Base-by-base conservation (phyloP, 1,140 invertebrate species). In the Telenomus remus region DNA sequence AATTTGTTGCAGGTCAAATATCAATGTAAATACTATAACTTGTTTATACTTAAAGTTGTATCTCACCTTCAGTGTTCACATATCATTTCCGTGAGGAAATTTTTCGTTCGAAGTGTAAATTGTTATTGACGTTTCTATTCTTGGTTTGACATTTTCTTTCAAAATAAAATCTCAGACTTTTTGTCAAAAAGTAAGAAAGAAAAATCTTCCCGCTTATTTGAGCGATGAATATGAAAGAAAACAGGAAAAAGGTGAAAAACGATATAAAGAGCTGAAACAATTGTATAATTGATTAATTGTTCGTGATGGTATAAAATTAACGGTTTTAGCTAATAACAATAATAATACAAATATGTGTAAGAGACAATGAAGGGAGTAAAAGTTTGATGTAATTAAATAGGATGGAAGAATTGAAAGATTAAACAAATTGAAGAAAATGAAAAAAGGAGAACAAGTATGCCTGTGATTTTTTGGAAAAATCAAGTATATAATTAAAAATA, bases 241-340 rank as follows among this genome's bases (percentile, higher is more conserved):
- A 42, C 68, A 47, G 10, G 15, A 73, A 50, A 47, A 12, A 54
- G n/a, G 1, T 7, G 46, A 57, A 72, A 71, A 57, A 63, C 19
- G 19, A 27, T 27, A 27, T 6, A 27, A 27, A 27, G 9, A 39
- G 37, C 9, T n/a, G 9, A 11, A 11, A 50, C 53, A 60, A 56
- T 49, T 76, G 57, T 76, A 63, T 78, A 69, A 65, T 47, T 64
- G 47, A 77, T 78, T 64, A 72, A 78, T 15, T 78, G 69, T 78
- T 78, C 69, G 69, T 72, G 75, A 78, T 73, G 59, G 73, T 78
- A 76, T 75, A 72, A 77, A 77, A 27, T 76, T 76, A 70, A 76
- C 71, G 57, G 50, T 71, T 72, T 70, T 34, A 35, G 19, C 1
- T 3, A 60, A 42, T 78, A 78, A 78, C 54, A 47, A 16, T 78